Base-by-base conservation (phyloP, 2,113 vertebrate species). In the Trochalopteron elliotii region DNA sequence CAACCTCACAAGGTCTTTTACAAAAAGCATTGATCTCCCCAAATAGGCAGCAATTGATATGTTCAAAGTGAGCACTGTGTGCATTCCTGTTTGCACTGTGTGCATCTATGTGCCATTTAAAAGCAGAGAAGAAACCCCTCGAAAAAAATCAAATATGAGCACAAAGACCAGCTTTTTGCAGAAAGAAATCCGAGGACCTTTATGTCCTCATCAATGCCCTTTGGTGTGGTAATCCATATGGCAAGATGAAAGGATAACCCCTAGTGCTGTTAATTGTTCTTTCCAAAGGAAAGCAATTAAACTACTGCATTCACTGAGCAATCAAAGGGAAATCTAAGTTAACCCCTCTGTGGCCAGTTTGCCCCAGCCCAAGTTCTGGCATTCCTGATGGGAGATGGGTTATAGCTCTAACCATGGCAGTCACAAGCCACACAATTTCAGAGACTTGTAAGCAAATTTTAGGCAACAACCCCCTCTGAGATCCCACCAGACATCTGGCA, bases 101-200 rank as follows among this genome's bases (percentile, higher is more conserved):
- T 53, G 71, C 31, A 47, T 30, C 53, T 39, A 19, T 1, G 2
- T 60, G 74, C 31, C 37, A 67, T 53, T 90, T 45, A 45, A 92
- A 93, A 91, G 55, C 44, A 90, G 69, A 91, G 59, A 28, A 63
- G 7, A 70, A 81, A 10, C 12, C 19, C 47, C 24, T 20, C 10
- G 1, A 33, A 74, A 61, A 60, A 86, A 70, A 84, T 89, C 65
- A 87, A 96, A 93, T 49, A 68, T 1, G 17, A 92, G 19, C 50
- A 67, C 49, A 85, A 81, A 87, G 71, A 77, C 55, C 50, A 81
- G 64, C 22, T 92, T 79, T 90, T 61, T 39, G n/a, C 24, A 87
- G 76, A 87, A 70, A 79, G 39, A 90, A 94, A 92, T 68, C 33
- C 11, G 13, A 87, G 61, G 93, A 94, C 91, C 77, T 96, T 94